Evolutionary conservation across 2,888 invertebrate genomes (phyloP), one percentile per base, ranked within the genome.

Genomic region (Pachycephus smyrnensis): DNA sequence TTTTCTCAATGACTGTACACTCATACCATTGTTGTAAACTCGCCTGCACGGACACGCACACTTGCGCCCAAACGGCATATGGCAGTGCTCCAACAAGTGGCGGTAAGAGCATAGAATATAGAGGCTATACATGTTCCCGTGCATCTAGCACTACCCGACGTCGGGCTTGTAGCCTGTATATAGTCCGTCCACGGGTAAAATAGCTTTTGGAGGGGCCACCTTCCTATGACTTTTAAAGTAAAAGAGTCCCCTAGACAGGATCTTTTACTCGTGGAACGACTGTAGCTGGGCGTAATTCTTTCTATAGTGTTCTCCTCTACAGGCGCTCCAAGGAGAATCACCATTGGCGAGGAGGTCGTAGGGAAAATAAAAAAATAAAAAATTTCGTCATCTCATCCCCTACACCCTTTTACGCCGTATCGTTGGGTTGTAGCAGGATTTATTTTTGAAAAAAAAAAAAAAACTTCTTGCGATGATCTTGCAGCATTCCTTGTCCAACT

Each of bases 21-120:
- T 73, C 79, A 81, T 77, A 78, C 81, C 80, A 80, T 55, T 55
- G 23, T 55, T 55, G 55, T 23, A 55, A 23, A 55, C 55, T 55
- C 23, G 55, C 23, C 55, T 55, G 23, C 55, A 35, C 35, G 35
- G 35, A 35, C 35, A 55, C 55, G 55, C 55, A 55, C 55, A 55
- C 55, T 71, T 9, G 12, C 31, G 71, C 31, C 31, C 31, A 12
- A n/a, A 35, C 83, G 86, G 85, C 88, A 86, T 86, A 88, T 86
- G 88, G 88, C 88, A 84, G 83, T 86, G 85, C 88, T 89, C 88
- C 89, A 89, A 88, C 90, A 90, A 90, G 90, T 89, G 89, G 88
- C 84, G 84, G 81, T 76, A 68, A 75, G 75, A 77, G 55, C 73
- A 73, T 40, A 55, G 75, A 77, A 73, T 71, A 71, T 71, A 32